Evolutionary conservation across 2,113 vertebrate species (phyloP).

Genomic region (Sisor rabdophorus): DNA sequence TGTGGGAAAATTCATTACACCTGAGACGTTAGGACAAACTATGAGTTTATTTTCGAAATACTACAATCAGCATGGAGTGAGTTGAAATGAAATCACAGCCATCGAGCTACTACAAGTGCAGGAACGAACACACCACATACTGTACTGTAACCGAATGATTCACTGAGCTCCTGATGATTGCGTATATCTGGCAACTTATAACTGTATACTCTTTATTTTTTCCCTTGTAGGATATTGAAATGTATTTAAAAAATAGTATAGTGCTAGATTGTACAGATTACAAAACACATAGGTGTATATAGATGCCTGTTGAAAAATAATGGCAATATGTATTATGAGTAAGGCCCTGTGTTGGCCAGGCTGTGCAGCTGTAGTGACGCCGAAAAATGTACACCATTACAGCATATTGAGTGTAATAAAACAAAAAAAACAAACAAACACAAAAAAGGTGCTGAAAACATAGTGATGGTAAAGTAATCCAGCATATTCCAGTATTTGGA

Average conservation of each 20-base stretch:
- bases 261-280: constrained; percentile 52
- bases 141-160: constrained; percentile 50
- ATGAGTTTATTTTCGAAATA: constrained; percentile 61
- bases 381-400: constrained; percentile 62
- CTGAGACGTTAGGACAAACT: constrained; percentile 57
- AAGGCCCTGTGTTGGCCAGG: constrained; percentile 43
- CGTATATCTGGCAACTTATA: constrained; percentile 61
- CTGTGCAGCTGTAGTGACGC: constrained; percentile 63
- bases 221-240: constrained; percentile 31
- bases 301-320: constrained; percentile 43
- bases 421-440: no score
- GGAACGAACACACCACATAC: constrained; percentile 53
- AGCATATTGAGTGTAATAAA: constrained; percentile 45
- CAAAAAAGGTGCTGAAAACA: constrained; percentile 32
- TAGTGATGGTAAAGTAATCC: constrained; percentile 4
- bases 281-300: constrained; percentile 38
- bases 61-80: constrained; percentile 63
- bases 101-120: constrained; percentile 61
- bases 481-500: constrained; percentile 1
- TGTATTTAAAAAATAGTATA: constrained; percentile 59
- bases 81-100: constrained; percentile 52
- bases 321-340: constrained; percentile 56
- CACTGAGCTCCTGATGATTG: constrained; percentile 52
- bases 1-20: background rate
- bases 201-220: constrained; percentile 15